Conservation (phyloP, 2,113 vertebrate species). For the Jaculus jaculus region DNA sequence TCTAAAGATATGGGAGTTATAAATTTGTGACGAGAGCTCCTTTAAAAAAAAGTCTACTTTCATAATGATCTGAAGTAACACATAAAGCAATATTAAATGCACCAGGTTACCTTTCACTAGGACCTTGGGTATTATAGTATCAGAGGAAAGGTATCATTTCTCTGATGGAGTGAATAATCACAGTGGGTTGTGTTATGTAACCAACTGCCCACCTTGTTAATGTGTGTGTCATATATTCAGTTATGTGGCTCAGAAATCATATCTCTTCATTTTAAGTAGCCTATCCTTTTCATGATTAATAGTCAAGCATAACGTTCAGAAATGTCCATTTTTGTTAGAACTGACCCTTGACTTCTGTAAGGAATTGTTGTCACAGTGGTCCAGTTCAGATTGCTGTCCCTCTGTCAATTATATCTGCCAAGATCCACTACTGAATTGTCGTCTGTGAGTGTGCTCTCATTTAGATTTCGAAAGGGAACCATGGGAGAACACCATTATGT, state of each 20-base stretch:
- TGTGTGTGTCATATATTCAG: not conserved
- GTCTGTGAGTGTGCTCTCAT: not conserved
- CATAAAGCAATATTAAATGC: not conserved
- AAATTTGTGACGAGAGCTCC: not conserved
- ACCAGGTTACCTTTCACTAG: not conserved
- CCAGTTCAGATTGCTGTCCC: not conserved
- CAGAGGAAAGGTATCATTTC: not conserved
- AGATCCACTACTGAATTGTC: not conserved
- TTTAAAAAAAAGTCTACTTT: conserved; percentile 37
- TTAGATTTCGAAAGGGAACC: not conserved
- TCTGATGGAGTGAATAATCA: not conserved
- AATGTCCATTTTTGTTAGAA: not conserved
- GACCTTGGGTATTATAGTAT: not conserved
- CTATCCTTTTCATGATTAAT: conserved; percentile 3
- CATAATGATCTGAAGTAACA: not conserved
- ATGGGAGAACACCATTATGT: not conserved
- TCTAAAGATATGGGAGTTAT: not conserved
- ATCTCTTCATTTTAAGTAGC: not conserved
- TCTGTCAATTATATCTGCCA: not conserved
- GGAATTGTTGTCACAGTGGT: not conserved
- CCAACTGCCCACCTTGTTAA: not conserved
- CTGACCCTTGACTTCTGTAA: not conserved
- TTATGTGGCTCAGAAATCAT: not conserved
- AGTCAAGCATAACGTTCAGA: not conserved
- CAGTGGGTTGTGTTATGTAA: not conserved